These are phyloP conservation scores for Malthinus seriepunctatus DNA, from an alignment of 2,888 invertebrate species.

Conservation along the genomic window DNA sequence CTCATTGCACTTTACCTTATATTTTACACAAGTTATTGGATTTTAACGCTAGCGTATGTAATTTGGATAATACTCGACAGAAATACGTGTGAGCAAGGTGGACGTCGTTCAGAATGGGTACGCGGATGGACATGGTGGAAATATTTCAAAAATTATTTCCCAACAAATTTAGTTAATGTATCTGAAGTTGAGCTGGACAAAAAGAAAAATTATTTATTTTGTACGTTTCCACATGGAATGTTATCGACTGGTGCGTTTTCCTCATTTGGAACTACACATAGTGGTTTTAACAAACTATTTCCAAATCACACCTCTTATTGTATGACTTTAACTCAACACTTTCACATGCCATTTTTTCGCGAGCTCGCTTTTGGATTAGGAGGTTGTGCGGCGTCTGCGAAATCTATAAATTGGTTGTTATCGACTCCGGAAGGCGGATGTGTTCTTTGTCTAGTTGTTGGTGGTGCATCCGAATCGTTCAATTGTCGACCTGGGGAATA, in stretches of 20 bases:
- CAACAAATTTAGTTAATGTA: slow-evolving; percentile 78
- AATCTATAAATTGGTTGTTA: slow-evolving; percentile 68
- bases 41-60: slow-evolving; percentile 62
- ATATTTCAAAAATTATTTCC: slow-evolving; percentile 83
- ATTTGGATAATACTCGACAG: slow-evolving; percentile 68
- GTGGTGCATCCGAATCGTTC: slow-evolving; percentile 88
- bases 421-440: slow-evolving; percentile 58
- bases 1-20: slow-evolving; percentile 62
- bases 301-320: slow-evolving; percentile 56
- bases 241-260: slow-evolving; percentile 79
- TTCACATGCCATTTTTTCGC: slow-evolving; percentile 71
- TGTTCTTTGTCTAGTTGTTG: slow-evolving; percentile 77
- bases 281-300: slow-evolving; percentile 55
- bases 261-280: slow-evolving; percentile 75
- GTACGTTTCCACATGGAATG: slow-evolving; percentile 80
- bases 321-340: slow-evolving; percentile 69
- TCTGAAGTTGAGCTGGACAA: slow-evolving; percentile 84
- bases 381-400: slow-evolving; percentile 62
- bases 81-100: slow-evolving; percentile 61
- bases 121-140: slow-evolving; percentile 72
- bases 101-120: slow-evolving; percentile 54
- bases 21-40: slow-evolving; percentile 59
- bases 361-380: slow-evolving; percentile 66
- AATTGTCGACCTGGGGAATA: slow-evolving; percentile 80
- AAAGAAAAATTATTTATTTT: slow-evolving; percentile 80